Evolutionary conservation across 1,140 invertebrate species (phyloP), one percentile per base, ranked within the genome.

Genomic region (Acromyrmex echinatior): DNA sequence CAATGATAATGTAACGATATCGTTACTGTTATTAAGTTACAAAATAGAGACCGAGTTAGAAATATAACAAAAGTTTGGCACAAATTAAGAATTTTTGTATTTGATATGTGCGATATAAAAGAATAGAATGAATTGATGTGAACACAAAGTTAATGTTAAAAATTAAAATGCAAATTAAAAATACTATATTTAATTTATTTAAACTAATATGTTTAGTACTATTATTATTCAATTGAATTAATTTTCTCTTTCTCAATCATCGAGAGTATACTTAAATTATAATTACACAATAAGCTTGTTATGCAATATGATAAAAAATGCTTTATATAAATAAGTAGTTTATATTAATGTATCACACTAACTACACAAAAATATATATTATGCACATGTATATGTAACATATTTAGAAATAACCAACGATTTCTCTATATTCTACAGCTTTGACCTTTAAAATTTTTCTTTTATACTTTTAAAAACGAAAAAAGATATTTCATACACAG

Each of bases 271-370:
- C n/a, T 18, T 73, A 73, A 81, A 65, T 25, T 39, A 39, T 49
- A 51, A 10, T 31, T 80, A 81, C 35, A 60, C 16, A 45, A 28
- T 68, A 81, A 71, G 51, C n/a, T 73, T 80, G 9, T 68, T 81
- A 16, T 35, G 28, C 28, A 68, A 71, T 71, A 28, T 25, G 5
- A 63, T 4, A 45, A n/a, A 14, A 56, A 45, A 60, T 31, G 53
- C 39, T 74, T 31, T 74, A 49, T 73, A n/a, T n/a, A 74, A 74
- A 62, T 82, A 49, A 49, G n/a, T 68, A 49, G 66, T 68, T 66
- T 45, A 14, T 70, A 70, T 28, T 16, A 51, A 49, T 45, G 39
- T 45, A 12, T 66, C 9, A 82, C 12, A 82, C 12, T 45, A 49
- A 28, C 16, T 70, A 21, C 21, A 56, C 35, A 71, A n/a, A 82